Evolutionary conservation across 2,113 vertebrate genomes (phyloP).

Genomic region (Albula goreensis): DNA sequence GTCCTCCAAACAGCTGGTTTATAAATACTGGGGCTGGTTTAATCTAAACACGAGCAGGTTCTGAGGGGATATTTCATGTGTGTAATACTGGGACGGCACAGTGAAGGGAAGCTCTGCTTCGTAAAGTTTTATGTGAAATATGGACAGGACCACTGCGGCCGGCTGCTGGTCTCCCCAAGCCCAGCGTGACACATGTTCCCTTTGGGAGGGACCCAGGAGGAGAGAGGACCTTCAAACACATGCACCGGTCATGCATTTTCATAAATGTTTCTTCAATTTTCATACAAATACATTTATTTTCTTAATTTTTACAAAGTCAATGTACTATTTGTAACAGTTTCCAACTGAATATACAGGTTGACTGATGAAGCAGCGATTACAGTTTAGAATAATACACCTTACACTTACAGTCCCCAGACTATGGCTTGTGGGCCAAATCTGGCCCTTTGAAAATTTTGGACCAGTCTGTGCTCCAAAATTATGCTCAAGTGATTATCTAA

Average conservation of each 20-base stretch:
- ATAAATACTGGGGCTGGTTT: background rate
- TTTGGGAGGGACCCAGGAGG: too few species aligned
- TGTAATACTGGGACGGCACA: slow-evolving; percentile 10
- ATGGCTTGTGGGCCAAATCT: too few species aligned
- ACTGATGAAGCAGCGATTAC: too few species aligned
- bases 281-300: background rate
- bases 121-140: slow-evolving; percentile 38
- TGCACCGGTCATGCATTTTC: too few species aligned
- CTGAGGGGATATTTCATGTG: slow-evolving; percentile 10
- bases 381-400: too few species aligned
- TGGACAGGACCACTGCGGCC: slow-evolving; percentile 15
- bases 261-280: background rate
- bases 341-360: too few species aligned
- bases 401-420: too few species aligned
- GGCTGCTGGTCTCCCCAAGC: background rate
- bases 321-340: too few species aligned
- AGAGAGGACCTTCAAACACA: slow-evolving; percentile 4
- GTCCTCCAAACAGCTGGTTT: background rate
- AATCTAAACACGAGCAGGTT: slow-evolving; percentile 3
- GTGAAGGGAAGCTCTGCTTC: slow-evolving; percentile 14
- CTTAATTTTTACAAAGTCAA: background rate
- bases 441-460: too few species aligned
- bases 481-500: too few species aligned
- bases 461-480: too few species aligned
- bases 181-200: background rate